Evolutionary conservation across 2,113 vertebrate species (phyloP).

Genomic region (Amblyopsis rosae): DNA sequence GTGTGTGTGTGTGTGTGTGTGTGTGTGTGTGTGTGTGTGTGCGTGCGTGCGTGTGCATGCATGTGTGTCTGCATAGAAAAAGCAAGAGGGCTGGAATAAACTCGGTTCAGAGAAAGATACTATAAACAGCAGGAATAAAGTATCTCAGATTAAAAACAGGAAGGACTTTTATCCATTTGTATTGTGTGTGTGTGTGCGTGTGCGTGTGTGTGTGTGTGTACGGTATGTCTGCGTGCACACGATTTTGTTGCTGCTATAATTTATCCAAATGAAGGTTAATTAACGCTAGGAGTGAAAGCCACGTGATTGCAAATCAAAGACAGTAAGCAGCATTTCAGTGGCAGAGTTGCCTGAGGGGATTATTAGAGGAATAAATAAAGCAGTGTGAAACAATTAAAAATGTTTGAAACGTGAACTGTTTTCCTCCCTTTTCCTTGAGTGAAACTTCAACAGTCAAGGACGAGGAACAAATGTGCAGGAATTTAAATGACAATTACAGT

Average conservation of each 20-base stretch:
- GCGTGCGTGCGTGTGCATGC: background rate
- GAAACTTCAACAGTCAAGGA: constrained; percentile 53
- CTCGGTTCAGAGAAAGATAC: constrained; percentile 17
- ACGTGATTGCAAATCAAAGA: constrained; percentile 71
- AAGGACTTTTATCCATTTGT: constrained; percentile 20
- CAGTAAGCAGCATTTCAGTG: constrained; percentile 62
- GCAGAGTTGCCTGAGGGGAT: constrained; percentile 55
- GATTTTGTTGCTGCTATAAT: constrained; percentile 50
- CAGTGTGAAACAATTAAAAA: constrained; percentile 63
- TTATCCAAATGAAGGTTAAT: constrained; percentile 77
- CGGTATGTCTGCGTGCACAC: constrained; percentile 19
- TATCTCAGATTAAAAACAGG: constrained; percentile 61
- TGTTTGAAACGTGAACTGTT: constrained; percentile 70
- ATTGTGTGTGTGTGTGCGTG: constrained; percentile 11
- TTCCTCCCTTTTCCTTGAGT: constrained; percentile 41
- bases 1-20: background rate
- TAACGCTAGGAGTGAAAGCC: constrained; percentile 73
- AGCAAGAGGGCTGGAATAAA: background rate
- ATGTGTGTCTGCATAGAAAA: background rate
- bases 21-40: constrained; percentile 13
- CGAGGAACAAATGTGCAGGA: constrained; percentile 44
- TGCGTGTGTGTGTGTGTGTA: constrained; percentile 8
- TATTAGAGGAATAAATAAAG: constrained; percentile 73
- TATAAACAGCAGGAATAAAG: constrained; percentile 23
- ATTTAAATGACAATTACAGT: background rate